phyloP scores from a whole-genome alignment of 64 coral and sea anemone species.

The Actinia tenebrosa region DNA sequence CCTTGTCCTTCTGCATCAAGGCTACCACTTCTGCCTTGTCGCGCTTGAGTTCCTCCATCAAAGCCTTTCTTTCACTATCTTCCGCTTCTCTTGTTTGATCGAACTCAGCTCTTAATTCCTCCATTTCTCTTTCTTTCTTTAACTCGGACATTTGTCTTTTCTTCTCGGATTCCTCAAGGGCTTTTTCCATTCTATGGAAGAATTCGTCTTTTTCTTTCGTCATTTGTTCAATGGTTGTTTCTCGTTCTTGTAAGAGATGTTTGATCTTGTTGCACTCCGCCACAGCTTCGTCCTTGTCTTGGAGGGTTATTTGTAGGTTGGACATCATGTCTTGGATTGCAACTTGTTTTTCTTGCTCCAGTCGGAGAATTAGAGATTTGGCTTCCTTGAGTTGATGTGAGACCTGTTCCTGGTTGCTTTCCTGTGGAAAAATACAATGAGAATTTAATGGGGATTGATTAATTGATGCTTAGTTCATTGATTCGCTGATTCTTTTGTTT shows the following conservation, averaged over 20 bases:
- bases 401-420: constrained; percentile 31
- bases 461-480: no score
- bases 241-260: constrained; percentile 49
- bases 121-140: constrained; percentile 81
- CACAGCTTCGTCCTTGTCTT: constrained; percentile 75
- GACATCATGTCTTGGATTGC: constrained; percentile 98
- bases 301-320: constrained; percentile 68
- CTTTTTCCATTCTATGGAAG: constrained; percentile 97
- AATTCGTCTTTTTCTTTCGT: constrained; percentile 92
- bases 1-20: constrained; percentile 82
- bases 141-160: constrained; percentile 66
- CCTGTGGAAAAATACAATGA: not conserved
- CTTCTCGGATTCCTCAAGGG: constrained; percentile 88
- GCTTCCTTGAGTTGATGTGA: constrained; percentile 79
- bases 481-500: no score
- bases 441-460: no score
- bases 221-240: constrained; percentile 67
- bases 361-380: constrained; percentile 70
- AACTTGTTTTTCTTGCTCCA: constrained; percentile 88
- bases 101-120: constrained; percentile 69
- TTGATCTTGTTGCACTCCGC: constrained; percentile 41
- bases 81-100: constrained; percentile 60
- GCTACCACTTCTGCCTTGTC: constrained; percentile 90
- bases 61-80: constrained; percentile 68
- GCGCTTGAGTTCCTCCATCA: constrained; percentile 86